phyloP scores from a whole-genome alignment of 2,113 vertebrate species.

The Smithornis capensis region DNA sequence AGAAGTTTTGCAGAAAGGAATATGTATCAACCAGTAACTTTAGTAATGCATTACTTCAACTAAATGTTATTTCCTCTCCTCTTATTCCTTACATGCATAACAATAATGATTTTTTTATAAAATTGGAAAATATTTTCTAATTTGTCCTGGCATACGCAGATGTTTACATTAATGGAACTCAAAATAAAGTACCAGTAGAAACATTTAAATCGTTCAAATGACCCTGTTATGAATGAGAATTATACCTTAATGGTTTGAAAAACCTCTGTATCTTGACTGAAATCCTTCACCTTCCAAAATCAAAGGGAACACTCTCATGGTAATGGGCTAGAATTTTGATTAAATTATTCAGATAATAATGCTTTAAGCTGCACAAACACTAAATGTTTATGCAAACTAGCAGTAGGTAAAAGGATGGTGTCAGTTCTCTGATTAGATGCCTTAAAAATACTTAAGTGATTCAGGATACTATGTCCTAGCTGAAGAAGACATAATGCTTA shows the following conservation, averaged over 20 bases:
- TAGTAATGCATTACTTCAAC: neutral
- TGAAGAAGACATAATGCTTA: neutral
- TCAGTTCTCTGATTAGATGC: neutral
- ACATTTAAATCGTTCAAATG: neutral
- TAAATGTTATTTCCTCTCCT: neutral
- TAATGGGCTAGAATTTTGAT: neutral
- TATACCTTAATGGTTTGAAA: neutral
- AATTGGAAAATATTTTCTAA: neutral
- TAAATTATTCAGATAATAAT: neutral
- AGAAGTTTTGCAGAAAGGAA: neutral
- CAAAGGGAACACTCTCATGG: neutral
- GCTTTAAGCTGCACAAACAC: neutral
- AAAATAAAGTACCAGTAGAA: neutral
- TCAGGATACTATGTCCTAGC: neutral
- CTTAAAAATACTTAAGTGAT: neutral
- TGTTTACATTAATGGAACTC: neutral
- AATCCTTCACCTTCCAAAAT: neutral
- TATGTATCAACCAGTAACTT: neutral
- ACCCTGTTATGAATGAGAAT: neutral
- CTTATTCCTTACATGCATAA: too few relatives aligned
- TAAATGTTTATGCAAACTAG: neutral
- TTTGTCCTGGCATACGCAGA: neutral
- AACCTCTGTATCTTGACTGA: neutral
- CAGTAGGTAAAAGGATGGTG: neutral
- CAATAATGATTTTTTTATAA: neutral